Base-by-base conservation (phyloP, 2,113 vertebrate species). In the Zosterops japonicus region DNA sequence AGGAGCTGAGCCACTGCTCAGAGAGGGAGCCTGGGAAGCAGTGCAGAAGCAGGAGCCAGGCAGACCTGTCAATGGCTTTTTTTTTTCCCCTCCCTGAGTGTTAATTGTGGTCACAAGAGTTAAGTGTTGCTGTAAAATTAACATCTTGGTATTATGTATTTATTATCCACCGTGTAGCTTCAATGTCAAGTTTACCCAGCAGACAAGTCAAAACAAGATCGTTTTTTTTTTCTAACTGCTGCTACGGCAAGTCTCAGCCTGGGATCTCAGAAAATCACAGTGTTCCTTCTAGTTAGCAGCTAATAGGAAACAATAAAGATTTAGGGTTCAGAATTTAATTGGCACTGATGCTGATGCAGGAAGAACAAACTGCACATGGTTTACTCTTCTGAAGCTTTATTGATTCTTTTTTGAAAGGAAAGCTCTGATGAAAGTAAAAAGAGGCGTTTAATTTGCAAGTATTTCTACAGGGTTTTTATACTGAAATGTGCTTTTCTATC, bases 101-200 rank as follows among this genome's bases (percentile, higher is more conserved):
- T 94, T 95, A 91, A 95, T 95, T 97, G 93, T 96, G 91, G 93
- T 96, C 85, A 92, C 79, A 68, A 91, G 90, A 95, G 91, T 96
- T 95, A 97, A 97, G 90, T 96, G 93, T 95, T 96, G 94, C 94
- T 93, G 88, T 87, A 96, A 96, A 96, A 96, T 96, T 95, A 96
- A 42, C 78, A 72, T 94, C 81, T 88, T 81, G 70, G 70, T 92
- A 95, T 91, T 95, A 93, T 31, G 79, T 83, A 85, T 94, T 96
- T 96, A 60, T 95, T 94, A 96, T 94, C 84, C 61, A 68, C 72
- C 29, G 3, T n/a, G 84, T 80, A 81, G 89, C 81, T 93, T 93
- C 89, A 20, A 47, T 95, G 94, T 96, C 91, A 95, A 77, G 36
- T 91, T 96, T 86, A n/a, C 64, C 72, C 71, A 53, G 86, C 77